Evolutionary conservation across 2,113 vertebrate genomes (phyloP).

Genomic region (Psittacus erithacus): DNA sequence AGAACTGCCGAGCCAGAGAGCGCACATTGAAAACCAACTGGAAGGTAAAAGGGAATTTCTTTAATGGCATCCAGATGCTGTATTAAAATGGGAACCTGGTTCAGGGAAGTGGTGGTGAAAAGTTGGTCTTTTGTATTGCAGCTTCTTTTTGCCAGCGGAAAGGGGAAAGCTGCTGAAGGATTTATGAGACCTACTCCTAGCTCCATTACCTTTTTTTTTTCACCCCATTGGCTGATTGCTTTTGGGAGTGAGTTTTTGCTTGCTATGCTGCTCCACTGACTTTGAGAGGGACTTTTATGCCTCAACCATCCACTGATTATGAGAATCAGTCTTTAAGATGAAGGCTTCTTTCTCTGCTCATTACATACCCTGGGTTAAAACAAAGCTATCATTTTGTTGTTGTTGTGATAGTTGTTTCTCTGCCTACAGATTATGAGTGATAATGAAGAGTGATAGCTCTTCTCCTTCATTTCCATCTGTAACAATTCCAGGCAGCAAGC

Average conservation of each 20-base stretch:
- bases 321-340: not conserved
- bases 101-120: not conserved
- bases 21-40: constrained; percentile 87
- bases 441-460: not conserved
- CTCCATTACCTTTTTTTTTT: not conserved
- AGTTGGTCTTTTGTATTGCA: not conserved
- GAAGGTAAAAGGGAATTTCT: constrained; percentile 82
- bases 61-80: not conserved
- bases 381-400: not conserved
- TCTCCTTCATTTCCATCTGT: not conserved
- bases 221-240: not conserved
- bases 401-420: not conserved
- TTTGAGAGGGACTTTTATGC: not conserved
- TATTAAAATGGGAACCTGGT: not conserved
- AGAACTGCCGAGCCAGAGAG: constrained; percentile 83
- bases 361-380: not conserved
- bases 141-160: not conserved
- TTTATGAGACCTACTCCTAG: not conserved
- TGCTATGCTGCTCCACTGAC: not conserved
- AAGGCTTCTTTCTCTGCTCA: not conserved
- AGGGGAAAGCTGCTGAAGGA: not conserved
- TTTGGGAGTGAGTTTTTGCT: not conserved
- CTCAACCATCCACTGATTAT: not conserved
- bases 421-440: not conserved
- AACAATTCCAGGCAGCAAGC: not conserved